phyloP scores from a whole-genome alignment of 2,113 vertebrate genomes.

The Atractosteus spatula region DNA sequence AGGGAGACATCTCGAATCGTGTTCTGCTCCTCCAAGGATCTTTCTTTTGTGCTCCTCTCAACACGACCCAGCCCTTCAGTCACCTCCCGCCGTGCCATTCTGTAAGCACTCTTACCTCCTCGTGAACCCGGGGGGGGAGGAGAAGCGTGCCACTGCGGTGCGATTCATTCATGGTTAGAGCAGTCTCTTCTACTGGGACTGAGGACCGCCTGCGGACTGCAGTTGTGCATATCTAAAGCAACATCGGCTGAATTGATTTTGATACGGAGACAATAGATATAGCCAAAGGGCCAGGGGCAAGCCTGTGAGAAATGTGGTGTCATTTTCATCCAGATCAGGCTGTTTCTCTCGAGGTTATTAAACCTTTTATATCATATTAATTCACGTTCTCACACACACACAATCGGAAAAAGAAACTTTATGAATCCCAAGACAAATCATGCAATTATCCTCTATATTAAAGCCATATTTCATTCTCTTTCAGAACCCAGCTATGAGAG shows the following conservation, averaged over 20 bases:
- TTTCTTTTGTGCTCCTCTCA: too few species aligned
- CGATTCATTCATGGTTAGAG: constrained; percentile 49
- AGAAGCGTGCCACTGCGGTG: constrained; percentile 31
- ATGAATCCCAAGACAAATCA: constrained; percentile 1
- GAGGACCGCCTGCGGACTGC: constrained; percentile 32
- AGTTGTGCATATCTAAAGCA: constrained; percentile 13
- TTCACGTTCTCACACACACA: neutral
- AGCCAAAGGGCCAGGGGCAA: neutral
- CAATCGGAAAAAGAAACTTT: neutral
- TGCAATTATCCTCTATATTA: constrained; percentile 23
- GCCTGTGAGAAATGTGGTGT: neutral
- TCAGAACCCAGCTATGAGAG: constrained; percentile 60
- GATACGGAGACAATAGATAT: neutral
- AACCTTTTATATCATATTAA: neutral
- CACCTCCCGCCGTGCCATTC: neutral
- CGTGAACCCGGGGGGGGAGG: constrained; percentile 28
- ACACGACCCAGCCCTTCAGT: too few species aligned
- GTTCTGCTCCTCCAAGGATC: too few species aligned
- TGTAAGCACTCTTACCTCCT: constrained; percentile 20
- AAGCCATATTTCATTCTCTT: constrained; percentile 23
- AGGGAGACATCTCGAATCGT: too few species aligned
- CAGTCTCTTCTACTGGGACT: constrained; percentile 30
- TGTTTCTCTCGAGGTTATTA: neutral
- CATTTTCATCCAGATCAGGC: neutral
- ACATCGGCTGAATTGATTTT: neutral